phyloP scores from a whole-genome alignment of 2,888 invertebrate genomes.

The Athrips mouffetella region DNA sequence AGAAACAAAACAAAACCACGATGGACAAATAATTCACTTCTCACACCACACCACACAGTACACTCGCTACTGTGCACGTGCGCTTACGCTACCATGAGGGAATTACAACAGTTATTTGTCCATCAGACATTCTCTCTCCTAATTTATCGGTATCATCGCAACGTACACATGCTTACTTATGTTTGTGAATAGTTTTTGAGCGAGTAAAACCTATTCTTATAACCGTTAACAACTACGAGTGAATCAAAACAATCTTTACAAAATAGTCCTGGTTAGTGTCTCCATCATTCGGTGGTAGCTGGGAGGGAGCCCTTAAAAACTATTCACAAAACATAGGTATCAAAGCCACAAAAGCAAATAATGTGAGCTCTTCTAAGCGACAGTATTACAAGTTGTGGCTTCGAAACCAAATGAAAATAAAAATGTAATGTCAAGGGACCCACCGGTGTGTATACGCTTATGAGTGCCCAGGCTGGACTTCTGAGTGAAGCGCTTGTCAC shows the following conservation, averaged over 20 bases:
- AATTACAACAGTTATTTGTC: conserved; percentile 71
- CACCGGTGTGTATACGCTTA: conserved; percentile 87
- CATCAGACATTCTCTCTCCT: conserved; percentile 72
- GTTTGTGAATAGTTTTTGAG: conserved; percentile 80
- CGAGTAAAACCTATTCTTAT: conserved; percentile 57
- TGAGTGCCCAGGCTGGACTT: conserved; percentile 90
- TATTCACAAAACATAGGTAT: conserved; percentile 75
- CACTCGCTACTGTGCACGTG: conserved; percentile 24
- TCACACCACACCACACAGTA: conserved; percentile 20
- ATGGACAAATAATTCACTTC: conserved; percentile 72
- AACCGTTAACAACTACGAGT: conserved; percentile 20
- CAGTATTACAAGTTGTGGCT: conserved; percentile 57
- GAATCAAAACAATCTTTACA: conserved; percentile 26
- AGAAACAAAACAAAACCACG: conserved; percentile 79
- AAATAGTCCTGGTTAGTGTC: conserved; percentile 55
- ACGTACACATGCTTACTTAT: conserved; percentile 75
- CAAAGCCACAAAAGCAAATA: conserved; percentile 64
- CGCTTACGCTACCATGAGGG: conserved; percentile 74
- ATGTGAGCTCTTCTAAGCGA: conserved; percentile 29
- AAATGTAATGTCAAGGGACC: conserved; percentile 73
- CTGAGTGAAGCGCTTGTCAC: conserved; percentile 89
- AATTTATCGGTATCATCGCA: conserved; percentile 64
- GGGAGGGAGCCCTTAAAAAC: conserved; percentile 77
- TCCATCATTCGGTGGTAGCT: conserved; percentile 34
- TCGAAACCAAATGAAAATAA: conserved; percentile 65